Conservation (phyloP, 2,113 vertebrate genomes). For the Hystrix brachyura region DNA sequence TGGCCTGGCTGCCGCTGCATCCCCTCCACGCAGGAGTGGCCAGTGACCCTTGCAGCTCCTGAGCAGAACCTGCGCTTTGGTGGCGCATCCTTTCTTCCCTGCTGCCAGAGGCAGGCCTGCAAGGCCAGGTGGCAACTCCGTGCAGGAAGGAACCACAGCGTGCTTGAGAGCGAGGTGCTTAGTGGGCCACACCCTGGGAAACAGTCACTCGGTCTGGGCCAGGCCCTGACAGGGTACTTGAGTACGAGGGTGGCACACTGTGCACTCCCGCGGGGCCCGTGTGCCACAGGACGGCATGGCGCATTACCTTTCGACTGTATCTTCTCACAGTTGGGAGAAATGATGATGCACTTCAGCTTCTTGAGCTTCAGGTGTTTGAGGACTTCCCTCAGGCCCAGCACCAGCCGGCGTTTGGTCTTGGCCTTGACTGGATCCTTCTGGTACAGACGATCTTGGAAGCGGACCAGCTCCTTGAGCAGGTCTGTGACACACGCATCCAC, state of each 20-base stretch:
- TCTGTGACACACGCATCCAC: slow-evolving; percentile 95
- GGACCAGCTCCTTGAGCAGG: slow-evolving; percentile 96
- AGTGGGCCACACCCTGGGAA: neutral
- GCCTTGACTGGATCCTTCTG: slow-evolving; percentile 98
- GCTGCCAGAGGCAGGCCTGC: slow-evolving; percentile 7
- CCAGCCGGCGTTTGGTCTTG: slow-evolving; percentile 96
- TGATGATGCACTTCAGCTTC: slow-evolving; percentile 97
- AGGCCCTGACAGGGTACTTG: neutral
- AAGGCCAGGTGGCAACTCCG: neutral
- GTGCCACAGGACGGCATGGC: rapidly evolving
- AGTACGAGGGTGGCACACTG: neutral
- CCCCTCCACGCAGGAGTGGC: neutral
- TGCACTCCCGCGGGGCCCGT: neutral
- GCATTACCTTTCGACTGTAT: slow-evolving; percentile 96
- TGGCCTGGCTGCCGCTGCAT: too few species aligned
- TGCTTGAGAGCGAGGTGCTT: neutral
- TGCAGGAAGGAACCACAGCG: neutral
- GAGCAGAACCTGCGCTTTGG: neutral
- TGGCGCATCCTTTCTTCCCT: neutral
- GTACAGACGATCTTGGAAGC: slow-evolving; percentile 98
- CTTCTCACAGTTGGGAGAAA: slow-evolving; percentile 99
- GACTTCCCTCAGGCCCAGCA: slow-evolving; percentile 98
- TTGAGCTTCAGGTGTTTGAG: slow-evolving; percentile 96
- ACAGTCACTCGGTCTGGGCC: neutral
- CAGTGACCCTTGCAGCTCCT: neutral